Base-by-base conservation (phyloP, 2,888 invertebrate species). In the Capitulum mitella region DNA sequence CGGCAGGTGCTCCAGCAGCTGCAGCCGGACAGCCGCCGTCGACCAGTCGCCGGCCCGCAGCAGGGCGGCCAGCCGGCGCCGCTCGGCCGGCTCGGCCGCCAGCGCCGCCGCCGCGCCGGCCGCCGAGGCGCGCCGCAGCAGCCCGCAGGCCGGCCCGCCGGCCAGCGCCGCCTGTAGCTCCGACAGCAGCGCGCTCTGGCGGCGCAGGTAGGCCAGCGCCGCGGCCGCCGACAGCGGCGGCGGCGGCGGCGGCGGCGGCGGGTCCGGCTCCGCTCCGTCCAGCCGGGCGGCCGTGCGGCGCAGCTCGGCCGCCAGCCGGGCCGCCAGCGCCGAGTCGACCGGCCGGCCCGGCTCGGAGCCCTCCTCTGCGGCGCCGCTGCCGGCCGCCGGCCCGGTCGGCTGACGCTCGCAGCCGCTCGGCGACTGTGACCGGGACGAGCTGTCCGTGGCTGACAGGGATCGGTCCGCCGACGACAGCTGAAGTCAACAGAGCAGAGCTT, bases 301-400 rank as follows among this genome's bases (percentile, higher is more conserved):
- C 12, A 29, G 51, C 37, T 46, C 40, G 6, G 79, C 77, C 32
- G 43, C 32, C 26, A 77, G 80, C 10, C 77, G 70, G 26, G 77
- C 79, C 43, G 77, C 79, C 74, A 79, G 80, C 19, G 1, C 46
- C 26, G 80, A 77, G 3, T n/a, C n/a, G n/a, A n/a, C n/a, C n/a
- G n/a, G n/a, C n/a, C n/a, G n/a, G n/a, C n/a, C n/a, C n/a, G n/a
- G n/a, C n/a, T n/a, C n/a, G n/a, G n/a, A n/a, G n/a, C 78, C 3
- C 32, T 77, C 1, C 29, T 43, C n/a, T 43, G n/a, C 29, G 54
- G 14, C 37, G 70, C 78, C 64, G 43, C n/a, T n/a, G 3, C 78
- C 75, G 3, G 70, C 37, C 22, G 37, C 14, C 37, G 34, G 34
- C 12, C 70, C n/a, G n/a, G n/a, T n/a, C n/a, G n/a, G n/a, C n/a